A percentile compares a stretch with the other conserved stretches of the same genome.
Conservation (phyloP, 2,888 invertebrate genomes). For the Megastigmus dorsalis region DNA sequence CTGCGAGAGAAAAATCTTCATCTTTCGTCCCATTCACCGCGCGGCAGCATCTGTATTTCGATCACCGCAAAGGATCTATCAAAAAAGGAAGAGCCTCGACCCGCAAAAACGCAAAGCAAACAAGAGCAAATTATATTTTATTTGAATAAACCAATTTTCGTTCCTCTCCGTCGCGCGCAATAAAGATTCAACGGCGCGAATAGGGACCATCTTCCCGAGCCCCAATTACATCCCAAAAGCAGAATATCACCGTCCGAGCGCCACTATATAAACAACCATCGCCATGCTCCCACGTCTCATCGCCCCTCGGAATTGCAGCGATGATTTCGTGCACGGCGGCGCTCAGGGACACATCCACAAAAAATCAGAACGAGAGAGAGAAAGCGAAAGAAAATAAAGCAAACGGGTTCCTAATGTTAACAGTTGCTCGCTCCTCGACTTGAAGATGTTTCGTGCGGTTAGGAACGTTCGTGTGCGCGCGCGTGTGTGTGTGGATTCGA, state of each 20-base stretch:
- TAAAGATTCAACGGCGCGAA: neutral
- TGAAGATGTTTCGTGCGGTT: neutral
- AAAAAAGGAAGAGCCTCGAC: too few relatives aligned
- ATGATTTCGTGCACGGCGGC: conserved; percentile 12
- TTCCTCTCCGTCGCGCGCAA: neutral
- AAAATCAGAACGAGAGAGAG: conserved; percentile 43
- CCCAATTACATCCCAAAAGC: conserved; percentile 35
- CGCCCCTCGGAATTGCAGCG: conserved; percentile 9
- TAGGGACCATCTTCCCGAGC: conserved; percentile 25
- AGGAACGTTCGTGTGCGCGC: neutral
- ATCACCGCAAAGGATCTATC: too few relatives aligned
- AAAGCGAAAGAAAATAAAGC: neutral
- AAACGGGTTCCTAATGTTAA: conserved; percentile 37
- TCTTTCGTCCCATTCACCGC: too few relatives aligned
- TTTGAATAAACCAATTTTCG: conserved; percentile 15
- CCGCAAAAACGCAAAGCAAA: conserved; percentile 11
- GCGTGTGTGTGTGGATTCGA: conserved; percentile 1
- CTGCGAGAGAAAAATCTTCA: too few relatives aligned
- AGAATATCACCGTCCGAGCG: too few relatives aligned
- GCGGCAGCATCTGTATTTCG: too few relatives aligned
- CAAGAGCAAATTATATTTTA: conserved; percentile 16
- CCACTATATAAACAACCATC: neutral
- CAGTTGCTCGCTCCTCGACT: neutral
- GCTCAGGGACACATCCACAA: conserved; percentile 18
- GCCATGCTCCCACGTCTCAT: conserved; percentile 40